phyloP scores from a whole-genome alignment of 2,888 invertebrate genomes.

The Beris morrisii region DNA sequence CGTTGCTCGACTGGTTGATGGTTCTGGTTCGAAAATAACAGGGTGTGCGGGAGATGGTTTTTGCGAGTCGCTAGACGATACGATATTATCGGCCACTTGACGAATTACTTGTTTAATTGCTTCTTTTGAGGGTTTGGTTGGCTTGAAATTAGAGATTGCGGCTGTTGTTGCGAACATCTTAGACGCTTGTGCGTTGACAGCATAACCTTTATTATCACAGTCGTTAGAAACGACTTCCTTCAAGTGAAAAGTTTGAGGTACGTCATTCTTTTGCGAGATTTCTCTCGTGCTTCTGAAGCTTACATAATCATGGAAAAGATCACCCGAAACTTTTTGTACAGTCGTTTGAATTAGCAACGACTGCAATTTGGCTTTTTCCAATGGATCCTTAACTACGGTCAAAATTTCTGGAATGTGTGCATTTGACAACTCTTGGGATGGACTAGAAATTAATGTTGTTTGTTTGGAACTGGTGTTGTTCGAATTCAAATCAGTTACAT shows the following conservation, averaged over 20 bases:
- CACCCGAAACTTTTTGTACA: neutral
- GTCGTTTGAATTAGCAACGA: constrained; percentile 3
- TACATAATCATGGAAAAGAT: constrained; percentile 19
- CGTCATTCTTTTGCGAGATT: neutral
- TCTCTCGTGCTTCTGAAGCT: neutral
- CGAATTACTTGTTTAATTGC: constrained; percentile 19
- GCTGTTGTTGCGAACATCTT: neutral
- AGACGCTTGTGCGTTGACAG: neutral
- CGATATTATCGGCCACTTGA: constrained; percentile 3
- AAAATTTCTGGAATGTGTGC: constrained; percentile 1
- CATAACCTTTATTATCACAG: neutral
- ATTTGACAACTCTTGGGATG: neutral
- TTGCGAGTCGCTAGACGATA: constrained; percentile 2
- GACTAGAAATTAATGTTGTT: too few species aligned
- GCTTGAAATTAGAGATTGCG: neutral
- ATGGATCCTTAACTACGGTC: neutral
- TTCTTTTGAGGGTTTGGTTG: constrained; percentile 4
- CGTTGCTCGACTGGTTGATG: constrained; percentile 16
- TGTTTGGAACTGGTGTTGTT: too few species aligned
- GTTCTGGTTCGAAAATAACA: constrained; percentile 5
- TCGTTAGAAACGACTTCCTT: too few species aligned
- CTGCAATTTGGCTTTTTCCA: neutral
- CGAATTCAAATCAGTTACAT: too few species aligned
- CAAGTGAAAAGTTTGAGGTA: too few species aligned
- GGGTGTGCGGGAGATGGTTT: neutral